These are phyloP conservation scores for Chelonia mydas DNA, from an alignment of 2,797 vertebrate species.

Conservation along the genomic window DNA sequence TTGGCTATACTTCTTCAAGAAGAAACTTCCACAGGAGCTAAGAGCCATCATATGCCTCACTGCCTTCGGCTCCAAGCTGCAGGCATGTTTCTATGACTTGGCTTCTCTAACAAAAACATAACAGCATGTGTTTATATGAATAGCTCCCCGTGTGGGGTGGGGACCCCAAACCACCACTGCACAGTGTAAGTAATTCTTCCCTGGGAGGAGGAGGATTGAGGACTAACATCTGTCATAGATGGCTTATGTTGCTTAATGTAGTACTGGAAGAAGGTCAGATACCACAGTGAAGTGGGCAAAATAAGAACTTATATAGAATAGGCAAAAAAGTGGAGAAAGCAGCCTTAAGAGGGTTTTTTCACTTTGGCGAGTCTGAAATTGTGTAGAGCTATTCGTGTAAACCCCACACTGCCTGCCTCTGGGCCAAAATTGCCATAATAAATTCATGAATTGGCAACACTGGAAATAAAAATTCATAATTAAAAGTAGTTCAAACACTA, in stretches of 20 bases:
- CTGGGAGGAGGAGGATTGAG: not conserved
- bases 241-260: not conserved
- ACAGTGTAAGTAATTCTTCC: not conserved
- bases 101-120: too few relatives aligned
- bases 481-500: not conserved
- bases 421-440: too few relatives aligned
- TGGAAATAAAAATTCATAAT: not conserved
- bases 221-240: not conserved
- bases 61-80: too few relatives aligned
- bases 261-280: not conserved
- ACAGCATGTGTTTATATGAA: not conserved
- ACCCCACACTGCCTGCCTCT: too few relatives aligned
- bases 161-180: too few relatives aligned
- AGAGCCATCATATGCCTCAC: not conserved
- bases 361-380: not conserved
- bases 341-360: too few relatives aligned
- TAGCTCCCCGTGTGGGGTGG: too few relatives aligned
- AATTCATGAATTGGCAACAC: too few relatives aligned
- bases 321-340: not conserved
- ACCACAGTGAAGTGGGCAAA: not conserved
- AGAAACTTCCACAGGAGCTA: too few relatives aligned
- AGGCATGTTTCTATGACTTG: too few relatives aligned
- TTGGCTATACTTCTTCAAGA: too few relatives aligned
- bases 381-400: not conserved
- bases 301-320: not conserved